A percentile compares a stretch with the other conserved stretches of the same genome.
Evolutionary conservation across 1,140 invertebrate genomes (phyloP).

Genomic region (Thaumatotibia leucotreta): DNA sequence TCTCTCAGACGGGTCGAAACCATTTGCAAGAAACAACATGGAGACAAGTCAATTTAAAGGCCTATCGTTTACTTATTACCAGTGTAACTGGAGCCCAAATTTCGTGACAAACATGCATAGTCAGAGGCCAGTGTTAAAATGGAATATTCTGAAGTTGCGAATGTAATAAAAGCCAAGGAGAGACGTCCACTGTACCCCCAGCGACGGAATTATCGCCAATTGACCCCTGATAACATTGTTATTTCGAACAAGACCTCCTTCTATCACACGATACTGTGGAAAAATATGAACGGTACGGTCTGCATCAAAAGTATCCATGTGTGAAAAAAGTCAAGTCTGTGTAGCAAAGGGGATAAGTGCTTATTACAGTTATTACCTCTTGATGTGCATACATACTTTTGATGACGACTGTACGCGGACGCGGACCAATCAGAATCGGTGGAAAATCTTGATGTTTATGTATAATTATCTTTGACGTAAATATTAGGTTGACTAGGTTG

Average conservation of each 20-base stretch:
- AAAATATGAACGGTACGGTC: too few relatives aligned
- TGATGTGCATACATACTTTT: too few relatives aligned
- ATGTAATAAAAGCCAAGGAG: neutral
- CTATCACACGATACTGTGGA: neutral
- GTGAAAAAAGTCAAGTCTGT: too few relatives aligned
- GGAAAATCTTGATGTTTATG: neutral
- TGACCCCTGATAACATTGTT: neutral
- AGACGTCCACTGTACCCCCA: constrained; percentile 4
- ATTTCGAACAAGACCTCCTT: neutral
- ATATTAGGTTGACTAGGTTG: too few relatives aligned
- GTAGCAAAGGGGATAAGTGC: too few relatives aligned
- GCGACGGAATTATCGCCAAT: neutral
- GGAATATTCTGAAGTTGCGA: neutral
- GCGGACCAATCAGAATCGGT: neutral
- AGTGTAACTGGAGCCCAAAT: neutral
- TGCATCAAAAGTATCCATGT: too few relatives aligned
- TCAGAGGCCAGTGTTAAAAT: neutral
- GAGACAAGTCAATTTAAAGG: neutral
- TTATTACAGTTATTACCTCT: too few relatives aligned
- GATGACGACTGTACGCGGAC: too few relatives aligned
- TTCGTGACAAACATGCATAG: neutral
- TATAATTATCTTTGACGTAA: neutral
- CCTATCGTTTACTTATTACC: neutral
- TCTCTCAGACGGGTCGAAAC: neutral
- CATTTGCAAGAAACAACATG: neutral